These are phyloP conservation scores for Buceros bicornis DNA, from an alignment of 2,797 vertebrate genomes.

Conservation along the genomic window DNA sequence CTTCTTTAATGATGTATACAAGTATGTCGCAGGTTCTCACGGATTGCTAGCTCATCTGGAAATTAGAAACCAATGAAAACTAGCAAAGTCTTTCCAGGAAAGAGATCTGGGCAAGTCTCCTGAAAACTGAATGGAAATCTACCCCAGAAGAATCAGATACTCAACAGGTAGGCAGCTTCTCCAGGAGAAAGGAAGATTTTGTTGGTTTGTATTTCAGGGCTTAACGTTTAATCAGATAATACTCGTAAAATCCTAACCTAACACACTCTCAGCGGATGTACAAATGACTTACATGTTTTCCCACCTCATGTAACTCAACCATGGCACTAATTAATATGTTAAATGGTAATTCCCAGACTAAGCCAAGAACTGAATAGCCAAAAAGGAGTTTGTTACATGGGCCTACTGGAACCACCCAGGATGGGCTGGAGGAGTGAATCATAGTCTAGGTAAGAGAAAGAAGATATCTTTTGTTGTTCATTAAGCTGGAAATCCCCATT, in stretches of 20 bases:
- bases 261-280: background rate
- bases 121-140: background rate
- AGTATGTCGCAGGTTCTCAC: background rate
- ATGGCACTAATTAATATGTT: fast-evolving
- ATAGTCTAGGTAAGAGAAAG: background rate
- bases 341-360: background rate
- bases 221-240: background rate
- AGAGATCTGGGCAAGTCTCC: background rate
- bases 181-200: background rate
- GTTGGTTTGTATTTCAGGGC: background rate
- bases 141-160: background rate
- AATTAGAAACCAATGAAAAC: background rate
- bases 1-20: background rate
- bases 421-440: background rate
- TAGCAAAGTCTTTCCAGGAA: background rate
- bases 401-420: background rate
- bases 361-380: background rate
- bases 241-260: background rate
- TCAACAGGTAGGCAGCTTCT: background rate
- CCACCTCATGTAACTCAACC: background rate
- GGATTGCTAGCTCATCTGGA: background rate
- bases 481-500: background rate
- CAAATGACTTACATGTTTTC: background rate
- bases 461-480: background rate
- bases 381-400: background rate